Conservation (phyloP, 2,113 vertebrate genomes). For the Bos indicus region DNA sequence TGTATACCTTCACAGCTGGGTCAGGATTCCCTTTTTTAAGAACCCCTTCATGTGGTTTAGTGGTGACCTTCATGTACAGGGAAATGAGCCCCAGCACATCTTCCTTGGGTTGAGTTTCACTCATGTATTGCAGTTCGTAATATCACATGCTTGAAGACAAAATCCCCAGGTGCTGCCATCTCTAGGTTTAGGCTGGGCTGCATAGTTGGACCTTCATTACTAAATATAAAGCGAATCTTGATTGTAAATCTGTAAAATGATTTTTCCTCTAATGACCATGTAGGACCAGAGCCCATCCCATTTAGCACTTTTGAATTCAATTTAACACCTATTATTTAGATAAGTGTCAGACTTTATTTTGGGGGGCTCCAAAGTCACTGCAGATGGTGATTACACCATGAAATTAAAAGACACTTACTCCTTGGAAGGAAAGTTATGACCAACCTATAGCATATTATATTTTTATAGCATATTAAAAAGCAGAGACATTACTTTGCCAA, state of each 20-base stretch:
- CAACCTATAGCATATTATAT: too few species aligned
- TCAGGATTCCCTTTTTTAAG: not conserved
- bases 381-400: too few species aligned
- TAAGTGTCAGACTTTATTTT: not conserved
- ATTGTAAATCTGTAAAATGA: constrained; percentile 26
- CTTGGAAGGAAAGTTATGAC: too few species aligned
- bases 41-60: not conserved
- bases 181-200: not conserved
- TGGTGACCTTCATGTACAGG: not conserved
- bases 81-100: not conserved
- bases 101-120: not conserved
- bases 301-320: not conserved
- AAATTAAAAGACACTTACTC: too few species aligned
- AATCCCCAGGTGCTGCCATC: not conserved
- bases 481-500: too few species aligned
- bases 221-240: not conserved
- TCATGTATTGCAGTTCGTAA: not conserved
- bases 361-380: too few species aligned
- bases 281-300: not conserved
- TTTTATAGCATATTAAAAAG: too few species aligned
- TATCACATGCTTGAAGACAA: not conserved
- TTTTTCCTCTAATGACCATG: not conserved
- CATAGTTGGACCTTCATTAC: not conserved
- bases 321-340: constrained; percentile 29
- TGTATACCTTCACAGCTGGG: not conserved